A percentile compares a stretch with the other conserved stretches of the same genome.
These are phyloP conservation scores for Stichodactyla mertensii DNA, from an alignment of 64 coral and sea anemone genomes.

Conservation along the genomic window DNA sequence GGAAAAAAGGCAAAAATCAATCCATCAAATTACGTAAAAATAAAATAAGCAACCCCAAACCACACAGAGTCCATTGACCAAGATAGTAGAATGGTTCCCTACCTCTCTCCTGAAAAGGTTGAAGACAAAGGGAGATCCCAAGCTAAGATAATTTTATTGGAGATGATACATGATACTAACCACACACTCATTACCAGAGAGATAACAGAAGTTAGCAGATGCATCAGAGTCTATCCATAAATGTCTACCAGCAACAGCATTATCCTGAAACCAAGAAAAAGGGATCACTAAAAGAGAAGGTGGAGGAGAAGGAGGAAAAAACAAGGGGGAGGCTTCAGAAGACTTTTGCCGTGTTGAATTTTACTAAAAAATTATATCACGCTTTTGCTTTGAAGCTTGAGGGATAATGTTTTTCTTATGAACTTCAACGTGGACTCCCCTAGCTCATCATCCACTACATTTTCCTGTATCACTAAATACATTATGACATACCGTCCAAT, in stretches of 20 bases:
- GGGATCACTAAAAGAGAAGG: not conserved
- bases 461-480: not conserved
- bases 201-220: slow-evolving; percentile 73
- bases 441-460: not conserved
- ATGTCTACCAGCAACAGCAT: slow-evolving; percentile 63
- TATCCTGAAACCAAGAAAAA: slow-evolving; percentile 44
- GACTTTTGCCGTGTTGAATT: not conserved
- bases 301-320: not conserved
- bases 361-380: not conserved
- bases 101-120: too few relatives aligned
- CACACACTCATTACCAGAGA: slow-evolving; percentile 71
- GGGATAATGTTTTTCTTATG: too few relatives aligned
- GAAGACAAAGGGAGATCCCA: not conserved
- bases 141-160: too few relatives aligned
- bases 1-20: not conserved
- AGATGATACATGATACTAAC: slow-evolving; percentile 26
- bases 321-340: not conserved
- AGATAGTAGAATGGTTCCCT: too few relatives aligned
- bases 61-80: too few relatives aligned
- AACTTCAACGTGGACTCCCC: too few relatives aligned
- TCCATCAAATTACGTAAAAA: too few relatives aligned
- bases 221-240: slow-evolving; percentile 90
- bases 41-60: too few relatives aligned
- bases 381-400: too few relatives aligned
- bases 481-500: slow-evolving; percentile 51